Conservation (phyloP, 2,888 invertebrate genomes). For the Pyralis farinalis region DNA sequence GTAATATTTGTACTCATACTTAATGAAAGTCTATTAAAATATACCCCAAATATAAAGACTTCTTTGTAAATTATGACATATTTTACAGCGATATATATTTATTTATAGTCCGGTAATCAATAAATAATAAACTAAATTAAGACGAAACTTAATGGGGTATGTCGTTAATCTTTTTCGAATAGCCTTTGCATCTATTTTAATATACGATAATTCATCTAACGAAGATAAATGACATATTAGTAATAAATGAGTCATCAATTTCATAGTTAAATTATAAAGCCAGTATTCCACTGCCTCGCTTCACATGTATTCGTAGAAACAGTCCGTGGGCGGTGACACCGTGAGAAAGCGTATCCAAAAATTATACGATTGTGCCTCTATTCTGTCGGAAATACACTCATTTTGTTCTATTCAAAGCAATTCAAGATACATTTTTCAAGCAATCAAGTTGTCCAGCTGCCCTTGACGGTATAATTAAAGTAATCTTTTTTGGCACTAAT, state of each 20-base stretch:
- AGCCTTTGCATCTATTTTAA: background rate
- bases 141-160: background rate
- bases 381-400: conserved; percentile 39
- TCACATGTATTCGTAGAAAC: conserved; percentile 66
- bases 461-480: conserved; percentile 14
- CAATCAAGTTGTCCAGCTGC: conserved; percentile 14
- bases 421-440: conserved; percentile 25
- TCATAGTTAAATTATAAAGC: conserved; percentile 61
- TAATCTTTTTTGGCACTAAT: background rate
- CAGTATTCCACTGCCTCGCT: conserved; percentile 57
- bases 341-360: conserved; percentile 70
- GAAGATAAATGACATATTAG: conserved; percentile 35
- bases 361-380: conserved; percentile 48
- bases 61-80: too few species aligned
- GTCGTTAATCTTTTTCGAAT: conserved; percentile 5
- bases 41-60: too few species aligned
- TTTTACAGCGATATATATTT: too few species aligned
- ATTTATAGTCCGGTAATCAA: background rate
- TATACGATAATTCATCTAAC: conserved; percentile 13
- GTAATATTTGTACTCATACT: too few species aligned
- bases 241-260: conserved; percentile 43
- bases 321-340: conserved; percentile 51
- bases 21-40: too few species aligned
- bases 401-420: conserved; percentile 35
- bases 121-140: background rate